These are phyloP conservation scores for Patella caerulea DNA, from an alignment of 2,888 invertebrate genomes.

Conservation along the genomic window DNA sequence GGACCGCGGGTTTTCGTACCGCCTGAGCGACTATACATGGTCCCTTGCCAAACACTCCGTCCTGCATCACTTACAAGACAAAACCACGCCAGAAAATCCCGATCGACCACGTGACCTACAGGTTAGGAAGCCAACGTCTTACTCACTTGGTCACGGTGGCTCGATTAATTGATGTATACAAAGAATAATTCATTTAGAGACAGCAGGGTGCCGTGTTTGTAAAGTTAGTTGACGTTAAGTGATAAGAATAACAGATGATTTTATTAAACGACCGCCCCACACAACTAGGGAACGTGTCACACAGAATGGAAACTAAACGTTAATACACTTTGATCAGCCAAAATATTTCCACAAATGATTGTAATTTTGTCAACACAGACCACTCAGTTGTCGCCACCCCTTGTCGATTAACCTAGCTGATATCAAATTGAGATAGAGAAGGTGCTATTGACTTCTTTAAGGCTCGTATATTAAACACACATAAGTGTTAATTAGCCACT, in stretches of 20 bases:
- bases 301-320: neutral
- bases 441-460: too few relatives aligned
- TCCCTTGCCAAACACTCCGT: too few relatives aligned
- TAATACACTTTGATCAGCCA: neutral
- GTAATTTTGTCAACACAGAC: constrained; percentile 1
- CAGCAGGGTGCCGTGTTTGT: neutral
- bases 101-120: too few relatives aligned
- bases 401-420: neutral
- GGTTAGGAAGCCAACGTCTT: too few relatives aligned
- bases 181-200: neutral
- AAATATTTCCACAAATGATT: neutral
- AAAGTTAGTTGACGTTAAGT: neutral
- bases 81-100: too few relatives aligned
- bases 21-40: too few relatives aligned
- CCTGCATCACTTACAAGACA: too few relatives aligned
- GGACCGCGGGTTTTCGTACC: too few relatives aligned
- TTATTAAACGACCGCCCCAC: neutral
- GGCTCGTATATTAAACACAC: too few relatives aligned
- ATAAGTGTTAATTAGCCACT: too few relatives aligned
- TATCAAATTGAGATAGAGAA: neutral
- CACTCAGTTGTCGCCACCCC: constrained; percentile 7
- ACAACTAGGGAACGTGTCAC: neutral
- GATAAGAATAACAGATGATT: neutral
- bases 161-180: too few relatives aligned
- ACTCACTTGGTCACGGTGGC: too few relatives aligned